Evolutionary conservation across 2,113 vertebrate genomes (phyloP).

Genomic region (Oryzias melastigma): DNA sequence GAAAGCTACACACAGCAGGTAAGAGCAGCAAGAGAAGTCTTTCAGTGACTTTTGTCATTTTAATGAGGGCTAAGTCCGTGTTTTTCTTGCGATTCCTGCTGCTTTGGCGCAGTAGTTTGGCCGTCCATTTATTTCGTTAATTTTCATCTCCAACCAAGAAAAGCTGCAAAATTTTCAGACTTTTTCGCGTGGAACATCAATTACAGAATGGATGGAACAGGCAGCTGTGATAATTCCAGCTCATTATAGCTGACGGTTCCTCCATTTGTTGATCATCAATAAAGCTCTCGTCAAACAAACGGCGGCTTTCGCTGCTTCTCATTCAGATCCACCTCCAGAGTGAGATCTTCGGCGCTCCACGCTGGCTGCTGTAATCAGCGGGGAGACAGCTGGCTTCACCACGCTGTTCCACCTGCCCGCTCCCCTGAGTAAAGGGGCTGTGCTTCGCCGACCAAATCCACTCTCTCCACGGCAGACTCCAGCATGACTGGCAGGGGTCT

Average conservation of each 20-base stretch:
- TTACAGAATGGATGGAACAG: conserved; percentile 17
- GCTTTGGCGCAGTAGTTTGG: conserved; percentile 29
- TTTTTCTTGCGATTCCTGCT: conserved; percentile 50
- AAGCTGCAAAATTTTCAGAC: conserved; percentile 32
- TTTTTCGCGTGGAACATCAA: conserved; percentile 42
- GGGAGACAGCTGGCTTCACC: conserved; percentile 68
- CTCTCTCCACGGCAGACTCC: conserved; percentile 59
- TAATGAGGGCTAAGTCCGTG: conserved; percentile 34
- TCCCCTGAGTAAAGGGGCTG: conserved; percentile 65
- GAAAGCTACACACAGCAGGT: conserved; percentile 29
- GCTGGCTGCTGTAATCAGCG: conserved; percentile 65
- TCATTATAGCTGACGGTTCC: conserved; percentile 32
- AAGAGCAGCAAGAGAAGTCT: conserved; percentile 26
- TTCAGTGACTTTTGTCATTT: conserved; percentile 40
- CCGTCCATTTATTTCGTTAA: conserved; percentile 52
- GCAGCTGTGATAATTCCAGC: conserved; percentile 33
- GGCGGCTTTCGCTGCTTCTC: conserved; percentile 30
- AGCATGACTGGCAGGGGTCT: conserved; percentile 68
- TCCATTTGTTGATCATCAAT: conserved; percentile 46
- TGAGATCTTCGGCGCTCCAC: conserved; percentile 32
- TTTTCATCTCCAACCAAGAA: conserved; percentile 64
- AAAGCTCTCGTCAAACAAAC: conserved; percentile 51
- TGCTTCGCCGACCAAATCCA: conserved; percentile 69
- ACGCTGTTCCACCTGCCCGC: conserved; percentile 68
- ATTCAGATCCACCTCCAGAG: conserved; percentile 26